Evolutionary conservation across 1,140 invertebrate genomes (phyloP).

Genomic region (Scylla paramamosain): DNA sequence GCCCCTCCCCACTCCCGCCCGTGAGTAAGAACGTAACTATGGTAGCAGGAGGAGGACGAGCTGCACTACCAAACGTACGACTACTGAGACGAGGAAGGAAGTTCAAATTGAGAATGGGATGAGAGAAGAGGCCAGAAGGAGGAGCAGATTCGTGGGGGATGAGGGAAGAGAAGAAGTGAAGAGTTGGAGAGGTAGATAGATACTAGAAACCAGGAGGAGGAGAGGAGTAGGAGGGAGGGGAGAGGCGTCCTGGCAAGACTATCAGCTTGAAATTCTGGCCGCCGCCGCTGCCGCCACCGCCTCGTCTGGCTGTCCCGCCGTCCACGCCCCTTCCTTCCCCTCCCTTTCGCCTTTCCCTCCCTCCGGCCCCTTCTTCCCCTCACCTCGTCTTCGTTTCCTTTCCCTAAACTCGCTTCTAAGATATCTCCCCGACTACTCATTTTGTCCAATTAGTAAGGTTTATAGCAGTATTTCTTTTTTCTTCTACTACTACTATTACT

Average conservation of each 20-base stretch:
- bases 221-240: background rate
- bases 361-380: background rate
- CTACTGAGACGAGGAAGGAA: background rate
- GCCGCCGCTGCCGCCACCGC: constrained; percentile 24
- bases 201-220: background rate
- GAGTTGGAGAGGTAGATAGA: constrained; percentile 8
- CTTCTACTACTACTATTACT: background rate
- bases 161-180: background rate
- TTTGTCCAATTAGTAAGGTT: background rate
- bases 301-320: constrained; percentile 25
- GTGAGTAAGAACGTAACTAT: constrained; percentile 4
- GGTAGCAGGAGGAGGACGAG: background rate
- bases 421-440: background rate
- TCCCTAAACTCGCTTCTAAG: background rate
- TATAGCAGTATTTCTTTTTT: background rate
- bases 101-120: background rate
- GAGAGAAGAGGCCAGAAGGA: background rate
- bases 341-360: constrained; percentile 19
- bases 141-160: background rate
- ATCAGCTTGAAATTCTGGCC: constrained; percentile 34
- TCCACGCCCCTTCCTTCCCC: background rate
- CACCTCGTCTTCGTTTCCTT: background rate
- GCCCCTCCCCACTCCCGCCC: background rate
- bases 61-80: constrained; percentile 27
- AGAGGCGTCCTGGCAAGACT: constrained; percentile 11